These are phyloP conservation scores for Napeogenes inachia DNA, from an alignment of 2,888 invertebrate genomes.

Conservation along the genomic window DNA sequence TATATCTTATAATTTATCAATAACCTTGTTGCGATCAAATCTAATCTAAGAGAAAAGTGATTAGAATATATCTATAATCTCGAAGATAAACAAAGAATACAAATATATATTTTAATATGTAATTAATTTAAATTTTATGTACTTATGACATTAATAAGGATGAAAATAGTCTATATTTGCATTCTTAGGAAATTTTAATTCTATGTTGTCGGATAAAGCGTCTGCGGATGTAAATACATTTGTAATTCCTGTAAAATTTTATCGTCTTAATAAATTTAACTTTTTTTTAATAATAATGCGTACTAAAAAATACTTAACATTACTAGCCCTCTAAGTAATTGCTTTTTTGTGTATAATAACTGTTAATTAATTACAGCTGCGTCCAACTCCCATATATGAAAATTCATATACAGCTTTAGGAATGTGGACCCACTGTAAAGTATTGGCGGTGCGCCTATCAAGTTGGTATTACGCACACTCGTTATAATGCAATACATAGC, in stretches of 20 bases:
- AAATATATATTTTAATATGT: neutral
- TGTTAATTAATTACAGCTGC: conserved; percentile 3
- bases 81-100: neutral
- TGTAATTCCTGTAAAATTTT: too few relatives aligned
- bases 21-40: neutral
- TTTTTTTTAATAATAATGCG: too few relatives aligned
- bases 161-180: too few relatives aligned
- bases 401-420: conserved; percentile 3
- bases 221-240: too few relatives aligned
- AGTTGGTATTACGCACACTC: conserved; percentile 24
- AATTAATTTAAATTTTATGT: neutral
- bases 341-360: conserved; percentile 1
- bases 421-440: conserved; percentile 10
- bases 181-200: neutral
- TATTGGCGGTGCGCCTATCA: conserved; percentile 10
- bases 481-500: conserved; percentile 25
- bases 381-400: conserved; percentile 2
- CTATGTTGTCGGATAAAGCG: too few relatives aligned
- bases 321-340: neutral
- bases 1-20: neutral
- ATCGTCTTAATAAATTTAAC: too few relatives aligned
- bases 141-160: neutral
- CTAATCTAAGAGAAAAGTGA: neutral
- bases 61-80: neutral
- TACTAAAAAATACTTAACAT: neutral